Evolutionary conservation across 1,140 invertebrate genomes (phyloP).

Genomic region (Diuraphis noxia): DNA sequence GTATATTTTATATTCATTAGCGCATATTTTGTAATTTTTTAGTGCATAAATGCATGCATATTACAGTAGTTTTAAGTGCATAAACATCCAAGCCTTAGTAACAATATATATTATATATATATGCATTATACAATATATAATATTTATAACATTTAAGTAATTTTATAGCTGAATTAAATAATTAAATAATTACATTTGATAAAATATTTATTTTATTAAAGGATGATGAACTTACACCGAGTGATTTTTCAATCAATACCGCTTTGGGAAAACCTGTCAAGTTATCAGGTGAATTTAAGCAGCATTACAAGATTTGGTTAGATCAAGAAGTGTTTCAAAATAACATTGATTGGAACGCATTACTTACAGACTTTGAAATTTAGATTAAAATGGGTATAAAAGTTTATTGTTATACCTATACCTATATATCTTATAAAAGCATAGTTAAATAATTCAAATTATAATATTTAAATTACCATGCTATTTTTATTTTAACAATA

Average conservation of each 20-base stretch:
- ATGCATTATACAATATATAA: too few species aligned
- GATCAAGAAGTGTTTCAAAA: slow-evolving; percentile 94
- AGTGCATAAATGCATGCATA: too few species aligned
- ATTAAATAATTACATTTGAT: background rate
- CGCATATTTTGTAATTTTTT: too few species aligned
- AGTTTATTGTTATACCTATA: background rate
- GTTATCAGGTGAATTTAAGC: slow-evolving; percentile 92
- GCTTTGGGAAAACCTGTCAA: slow-evolving; percentile 79
- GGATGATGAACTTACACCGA: slow-evolving; percentile 77
- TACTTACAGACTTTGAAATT: slow-evolving; percentile 58
- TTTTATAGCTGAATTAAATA: slow-evolving; percentile 49
- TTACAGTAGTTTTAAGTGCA: too few species aligned
- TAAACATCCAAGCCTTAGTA: too few species aligned
- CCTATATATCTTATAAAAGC: background rate
- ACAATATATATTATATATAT: too few species aligned
- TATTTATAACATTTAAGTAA: background rate
- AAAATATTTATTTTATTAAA: slow-evolving; percentile 54
- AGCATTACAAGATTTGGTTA: slow-evolving; percentile 95
- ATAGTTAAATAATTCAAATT: background rate
- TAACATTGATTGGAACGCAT: slow-evolving; percentile 75
- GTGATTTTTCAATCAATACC: slow-evolving; percentile 83
- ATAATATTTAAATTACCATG: background rate
- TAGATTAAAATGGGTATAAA: background rate
- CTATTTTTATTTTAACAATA: background rate
- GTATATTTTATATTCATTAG: too few species aligned